Base-by-base conservation (phyloP, 2,797 vertebrate species). In the Mormyrops attenuatus region DNA sequence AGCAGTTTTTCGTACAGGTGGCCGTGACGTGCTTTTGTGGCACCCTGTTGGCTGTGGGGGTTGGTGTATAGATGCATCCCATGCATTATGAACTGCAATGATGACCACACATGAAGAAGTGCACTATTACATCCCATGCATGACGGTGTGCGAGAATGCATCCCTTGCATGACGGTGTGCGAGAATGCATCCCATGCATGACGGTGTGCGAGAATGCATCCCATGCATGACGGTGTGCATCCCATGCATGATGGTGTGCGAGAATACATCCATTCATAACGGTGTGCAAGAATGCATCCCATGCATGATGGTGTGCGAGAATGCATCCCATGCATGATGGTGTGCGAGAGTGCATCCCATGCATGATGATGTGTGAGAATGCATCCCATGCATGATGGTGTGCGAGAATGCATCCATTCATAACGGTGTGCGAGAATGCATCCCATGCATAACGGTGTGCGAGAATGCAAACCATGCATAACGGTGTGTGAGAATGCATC, bases 51-150 rank as follows among this genome's bases (percentile, higher is more conserved):
- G 88, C 34, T 34, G 92, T 88, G 90, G 41, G 85, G 91, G 91
- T 89, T 90, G 88, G 89, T 84, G 90, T 89, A 94, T 90, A 91
- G 90, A 91, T 91, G 91, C 92, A 95, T 90, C 91, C 91, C 85
- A 93, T 93, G 93, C 93, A 95, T 89, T 93, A 93, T 92, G 94
- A 26, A 63, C n/a, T 22, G n/a, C 22, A 63, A 2, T 22, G n/a
- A 63, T n/a, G n/a, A n/a, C n/a, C n/a, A n/a, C n/a, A n/a, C n/a
- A n/a, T n/a, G n/a, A n/a, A n/a, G n/a, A n/a, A n/a, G n/a, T n/a
- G n/a, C n/a, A n/a, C n/a, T n/a, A n/a, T n/a, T n/a, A n/a, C n/a
- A n/a, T n/a, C n/a, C n/a, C n/a, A n/a, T n/a, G n/a, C n/a, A n/a
- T n/a, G n/a, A n/a, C n/a, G n/a, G n/a, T n/a, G n/a, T n/a, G n/a